These are phyloP conservation scores for Phthorimaea operculella DNA, from an alignment of 1,140 invertebrate genomes.

Conservation along the genomic window DNA sequence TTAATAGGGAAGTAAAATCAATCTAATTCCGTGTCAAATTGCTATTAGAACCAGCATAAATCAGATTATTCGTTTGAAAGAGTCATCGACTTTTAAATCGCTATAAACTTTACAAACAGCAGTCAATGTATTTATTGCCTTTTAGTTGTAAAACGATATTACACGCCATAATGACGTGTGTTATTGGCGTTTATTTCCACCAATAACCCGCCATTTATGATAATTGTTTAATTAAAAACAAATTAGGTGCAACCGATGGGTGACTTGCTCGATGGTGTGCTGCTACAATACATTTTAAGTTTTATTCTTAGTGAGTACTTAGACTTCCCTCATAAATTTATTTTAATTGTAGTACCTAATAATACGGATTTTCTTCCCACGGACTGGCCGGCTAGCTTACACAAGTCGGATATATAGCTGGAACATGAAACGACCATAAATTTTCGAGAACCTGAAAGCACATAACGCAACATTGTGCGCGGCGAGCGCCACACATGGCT, in stretches of 20 bases:
- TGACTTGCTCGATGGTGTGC: too few species aligned
- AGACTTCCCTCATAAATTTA: too few species aligned
- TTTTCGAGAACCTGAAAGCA: background rate
- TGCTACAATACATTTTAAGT: too few species aligned
- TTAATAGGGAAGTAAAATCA: background rate
- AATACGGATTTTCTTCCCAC: too few species aligned
- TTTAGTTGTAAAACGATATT: slow-evolving; percentile 66
- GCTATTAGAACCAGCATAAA: slow-evolving; percentile 59
- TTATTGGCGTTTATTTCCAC: slow-evolving; percentile 63
- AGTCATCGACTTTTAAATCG: slow-evolving; percentile 66
- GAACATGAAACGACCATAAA: too few species aligned
- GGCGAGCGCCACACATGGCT: slow-evolving; percentile 22
- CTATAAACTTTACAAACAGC: slow-evolving; percentile 66
- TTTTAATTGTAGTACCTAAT: too few species aligned
- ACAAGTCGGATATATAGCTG: too few species aligned
- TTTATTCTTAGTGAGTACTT: too few species aligned
- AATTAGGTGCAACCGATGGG: slow-evolving; percentile 21
- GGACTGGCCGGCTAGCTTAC: too few species aligned
- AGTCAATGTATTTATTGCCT: slow-evolving; percentile 66
- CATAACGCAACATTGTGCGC: slow-evolving; percentile 31
- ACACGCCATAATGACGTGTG: slow-evolving; percentile 64
- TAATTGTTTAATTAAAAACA: slow-evolving; percentile 53
- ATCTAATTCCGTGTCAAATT: slow-evolving; percentile 44
- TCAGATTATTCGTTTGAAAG: slow-evolving; percentile 62
- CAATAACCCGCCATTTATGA: slow-evolving; percentile 51